A percentile compares a stretch with the other conserved stretches of the same genome.
phyloP scores from a whole-genome alignment of 2,888 invertebrate genomes.

The Aphodius granarius region DNA sequence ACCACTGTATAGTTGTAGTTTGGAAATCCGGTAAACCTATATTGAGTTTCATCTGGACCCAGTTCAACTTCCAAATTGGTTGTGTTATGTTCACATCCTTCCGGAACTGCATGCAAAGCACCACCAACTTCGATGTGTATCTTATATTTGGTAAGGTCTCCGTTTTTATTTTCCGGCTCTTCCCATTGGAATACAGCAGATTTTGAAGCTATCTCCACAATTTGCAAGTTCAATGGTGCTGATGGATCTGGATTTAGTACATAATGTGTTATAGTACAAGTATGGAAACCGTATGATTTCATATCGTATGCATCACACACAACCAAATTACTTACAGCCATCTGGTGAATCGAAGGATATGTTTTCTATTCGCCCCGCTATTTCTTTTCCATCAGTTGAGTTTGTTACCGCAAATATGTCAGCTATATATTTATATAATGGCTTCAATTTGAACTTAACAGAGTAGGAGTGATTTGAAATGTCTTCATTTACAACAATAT shows the following conservation, averaged over 20 bases:
- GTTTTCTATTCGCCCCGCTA: neutral
- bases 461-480: neutral
- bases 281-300: neutral
- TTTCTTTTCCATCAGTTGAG: neutral
- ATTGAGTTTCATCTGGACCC: conserved; percentile 10
- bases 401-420: neutral
- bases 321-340: conserved; percentile 23
- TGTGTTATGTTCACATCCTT: conserved; percentile 17
- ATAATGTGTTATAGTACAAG: no score
- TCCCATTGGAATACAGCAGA: conserved; percentile 22
- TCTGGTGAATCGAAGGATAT: conserved; percentile 19
- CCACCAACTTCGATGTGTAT: conserved; percentile 18
- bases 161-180: conserved; percentile 27
- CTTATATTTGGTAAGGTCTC: conserved; percentile 22
- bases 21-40: conserved; percentile 18
- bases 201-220: conserved; percentile 3
- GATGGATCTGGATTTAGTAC: conserved; percentile 29
- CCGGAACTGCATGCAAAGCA: conserved; percentile 21
- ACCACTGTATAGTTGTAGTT: conserved; percentile 22
- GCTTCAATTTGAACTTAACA: neutral
- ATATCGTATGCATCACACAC: no score
- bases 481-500: neutral
- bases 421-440: neutral
- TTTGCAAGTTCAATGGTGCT: conserved; percentile 17
- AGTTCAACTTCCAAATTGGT: neutral